These are phyloP conservation scores for Nomada fucata DNA, from an alignment of 2,888 invertebrate genomes.

Conservation along the genomic window DNA sequence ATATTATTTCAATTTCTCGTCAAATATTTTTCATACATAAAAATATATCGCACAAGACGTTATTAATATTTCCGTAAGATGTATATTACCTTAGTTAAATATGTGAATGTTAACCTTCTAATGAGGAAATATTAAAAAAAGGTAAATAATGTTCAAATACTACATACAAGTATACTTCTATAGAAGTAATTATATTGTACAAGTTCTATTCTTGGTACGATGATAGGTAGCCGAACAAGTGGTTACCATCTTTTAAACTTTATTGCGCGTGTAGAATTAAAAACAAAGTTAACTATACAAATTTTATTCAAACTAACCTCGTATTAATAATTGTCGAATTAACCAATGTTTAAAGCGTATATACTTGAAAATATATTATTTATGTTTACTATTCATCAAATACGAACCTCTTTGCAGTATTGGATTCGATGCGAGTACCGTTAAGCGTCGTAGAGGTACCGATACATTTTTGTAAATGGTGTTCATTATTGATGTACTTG, in stretches of 20 bases:
- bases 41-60: no score
- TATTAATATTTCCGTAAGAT: no score
- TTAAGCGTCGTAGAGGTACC: constrained; percentile 33
- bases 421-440: constrained; percentile 21
- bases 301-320: constrained; percentile 11
- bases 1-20: neutral
- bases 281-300: neutral
- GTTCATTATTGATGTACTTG: constrained; percentile 37
- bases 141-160: no score
- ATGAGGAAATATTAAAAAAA: no score
- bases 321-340: neutral
- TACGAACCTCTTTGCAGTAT: constrained; percentile 50
- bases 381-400: neutral
- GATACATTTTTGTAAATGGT: constrained; percentile 48
- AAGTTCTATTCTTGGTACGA: no score
- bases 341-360: neutral
- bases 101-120: no score
- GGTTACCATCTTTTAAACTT: neutral
- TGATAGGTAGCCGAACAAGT: neutral
- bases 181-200: no score
- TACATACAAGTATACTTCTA: no score
- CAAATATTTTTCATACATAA: no score
- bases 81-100: no score
- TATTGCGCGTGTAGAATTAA: neutral
- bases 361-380: neutral